phyloP scores from a whole-genome alignment of 2,113 vertebrate genomes.

The Pongo pygmaeus region DNA sequence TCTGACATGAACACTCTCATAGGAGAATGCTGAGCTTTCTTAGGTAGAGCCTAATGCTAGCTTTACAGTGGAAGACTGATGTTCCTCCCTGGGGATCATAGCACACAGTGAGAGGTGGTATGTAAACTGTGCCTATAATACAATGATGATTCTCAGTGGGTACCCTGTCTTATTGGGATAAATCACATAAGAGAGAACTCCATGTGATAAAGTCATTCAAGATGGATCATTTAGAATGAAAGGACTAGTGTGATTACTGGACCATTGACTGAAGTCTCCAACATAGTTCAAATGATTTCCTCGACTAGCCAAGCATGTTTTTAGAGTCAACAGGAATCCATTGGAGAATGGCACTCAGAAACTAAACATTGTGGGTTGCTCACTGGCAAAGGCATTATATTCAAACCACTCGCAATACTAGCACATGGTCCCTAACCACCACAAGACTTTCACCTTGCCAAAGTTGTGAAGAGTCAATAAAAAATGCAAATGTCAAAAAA shows the following conservation, averaged over 20 bases:
- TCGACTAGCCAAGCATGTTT: neutral
- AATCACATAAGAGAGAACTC: neutral
- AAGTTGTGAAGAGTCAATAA: neutral
- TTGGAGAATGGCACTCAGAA: neutral
- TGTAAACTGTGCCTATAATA: neutral
- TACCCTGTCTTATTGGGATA: neutral
- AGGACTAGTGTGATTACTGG: neutral
- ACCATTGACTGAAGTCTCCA: neutral
- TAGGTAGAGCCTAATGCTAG: neutral
- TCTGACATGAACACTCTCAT: neutral
- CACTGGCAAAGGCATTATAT: neutral
- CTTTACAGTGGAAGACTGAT: neutral
- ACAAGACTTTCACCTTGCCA: neutral
- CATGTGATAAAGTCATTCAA: neutral
- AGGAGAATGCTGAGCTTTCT: neutral
- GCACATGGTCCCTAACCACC: neutral
- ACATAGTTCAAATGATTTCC: slow-evolving; percentile 17
- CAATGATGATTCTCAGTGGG: neutral
- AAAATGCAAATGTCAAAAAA: slow-evolving; percentile 40
- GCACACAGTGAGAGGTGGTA: neutral
- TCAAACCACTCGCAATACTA: neutral
- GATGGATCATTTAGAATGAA: slow-evolving; percentile 11
- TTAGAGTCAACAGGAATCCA: neutral
- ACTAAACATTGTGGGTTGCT: neutral
- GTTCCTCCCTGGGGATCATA: neutral